Evolutionary conservation across 2,888 invertebrate genomes (phyloP).

Genomic region (Sceliomorpha sp.): DNA sequence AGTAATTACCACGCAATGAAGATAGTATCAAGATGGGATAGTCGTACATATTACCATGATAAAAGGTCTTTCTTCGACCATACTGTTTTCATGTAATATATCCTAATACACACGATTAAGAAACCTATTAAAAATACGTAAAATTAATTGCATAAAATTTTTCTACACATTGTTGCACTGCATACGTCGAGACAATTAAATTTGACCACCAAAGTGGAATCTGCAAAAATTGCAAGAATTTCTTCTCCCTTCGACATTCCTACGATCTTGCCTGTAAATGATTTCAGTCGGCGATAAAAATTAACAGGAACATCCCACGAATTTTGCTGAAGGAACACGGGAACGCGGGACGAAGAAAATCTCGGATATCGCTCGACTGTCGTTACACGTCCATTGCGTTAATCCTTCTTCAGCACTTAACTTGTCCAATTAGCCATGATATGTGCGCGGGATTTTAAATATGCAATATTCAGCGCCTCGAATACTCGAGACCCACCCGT

Average conservation of each 20-base stretch:
- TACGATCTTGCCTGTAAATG: background rate
- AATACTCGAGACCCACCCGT: slow-evolving; percentile 69
- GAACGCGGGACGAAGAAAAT: slow-evolving; percentile 26
- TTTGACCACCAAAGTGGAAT: background rate
- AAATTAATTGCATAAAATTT: too few relatives aligned
- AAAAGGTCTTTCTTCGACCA: too few relatives aligned
- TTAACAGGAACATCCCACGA: background rate
- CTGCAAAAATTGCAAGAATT: slow-evolving; percentile 1
- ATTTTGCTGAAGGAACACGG: slow-evolving; percentile 7
- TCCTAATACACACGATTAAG: too few relatives aligned
- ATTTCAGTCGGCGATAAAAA: background rate
- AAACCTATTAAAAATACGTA: too few relatives aligned
- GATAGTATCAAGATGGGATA: too few relatives aligned
- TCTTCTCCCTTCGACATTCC: background rate
- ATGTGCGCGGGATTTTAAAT: slow-evolving; percentile 67
- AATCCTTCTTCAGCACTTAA: slow-evolving; percentile 58
- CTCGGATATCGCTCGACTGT: slow-evolving; percentile 36
- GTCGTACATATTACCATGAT: too few relatives aligned
- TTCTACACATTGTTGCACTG: background rate
- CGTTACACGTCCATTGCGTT: slow-evolving; percentile 57
- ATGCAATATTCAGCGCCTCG: slow-evolving; percentile 68
- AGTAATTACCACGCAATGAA: too few relatives aligned
- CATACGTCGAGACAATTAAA: background rate
- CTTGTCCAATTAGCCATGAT: slow-evolving; percentile 70
- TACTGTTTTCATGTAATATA: too few relatives aligned